phyloP scores from a whole-genome alignment of 1,140 invertebrate species.

The Subanguina moxae region DNA sequence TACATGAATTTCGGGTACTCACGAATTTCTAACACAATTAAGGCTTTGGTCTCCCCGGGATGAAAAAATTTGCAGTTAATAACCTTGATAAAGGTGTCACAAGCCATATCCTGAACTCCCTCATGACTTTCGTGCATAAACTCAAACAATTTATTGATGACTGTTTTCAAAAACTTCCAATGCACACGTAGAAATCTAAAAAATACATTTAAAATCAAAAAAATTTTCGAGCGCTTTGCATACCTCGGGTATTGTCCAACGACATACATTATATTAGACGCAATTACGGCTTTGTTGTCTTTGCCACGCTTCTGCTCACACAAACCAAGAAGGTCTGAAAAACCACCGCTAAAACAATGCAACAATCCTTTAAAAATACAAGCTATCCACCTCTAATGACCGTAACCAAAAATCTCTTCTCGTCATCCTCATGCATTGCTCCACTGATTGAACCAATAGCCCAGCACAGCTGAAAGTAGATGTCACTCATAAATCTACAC shows the following conservation, averaged over 20 bases:
- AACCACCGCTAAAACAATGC: slow-evolving; percentile 1
- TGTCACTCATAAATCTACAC: too few species aligned
- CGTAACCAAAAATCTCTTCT: slow-evolving; percentile 96
- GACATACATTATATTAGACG: slow-evolving; percentile 99
- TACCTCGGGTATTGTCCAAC: slow-evolving; percentile 97
- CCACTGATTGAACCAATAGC: slow-evolving; percentile 99
- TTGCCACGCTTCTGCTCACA: slow-evolving; percentile 99
- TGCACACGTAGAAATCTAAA: slow-evolving; percentile 98
- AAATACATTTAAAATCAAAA: too few species aligned
- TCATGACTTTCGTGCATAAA: slow-evolving; percentile 99
- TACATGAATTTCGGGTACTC: too few species aligned
- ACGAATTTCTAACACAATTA: too few species aligned
- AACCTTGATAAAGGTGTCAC: slow-evolving; percentile 96
- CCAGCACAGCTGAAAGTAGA: slow-evolving; percentile 78
- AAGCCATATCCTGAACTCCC: slow-evolving; percentile 90
- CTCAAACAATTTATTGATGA: slow-evolving; percentile 99
- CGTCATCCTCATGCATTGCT: slow-evolving; percentile 97
- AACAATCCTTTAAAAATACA: not conserved
- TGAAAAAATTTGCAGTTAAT: too few species aligned
- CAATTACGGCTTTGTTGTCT: slow-evolving; percentile 99
- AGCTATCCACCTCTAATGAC: slow-evolving; percentile 75
- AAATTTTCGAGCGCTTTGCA: too few species aligned
- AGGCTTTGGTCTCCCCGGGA: too few species aligned
- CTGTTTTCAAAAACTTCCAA: slow-evolving; percentile 99
- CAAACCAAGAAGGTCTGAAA: slow-evolving; percentile 80